Evolutionary conservation across 2,888 invertebrate species (phyloP).

Genomic region (Aquatica leii): DNA sequence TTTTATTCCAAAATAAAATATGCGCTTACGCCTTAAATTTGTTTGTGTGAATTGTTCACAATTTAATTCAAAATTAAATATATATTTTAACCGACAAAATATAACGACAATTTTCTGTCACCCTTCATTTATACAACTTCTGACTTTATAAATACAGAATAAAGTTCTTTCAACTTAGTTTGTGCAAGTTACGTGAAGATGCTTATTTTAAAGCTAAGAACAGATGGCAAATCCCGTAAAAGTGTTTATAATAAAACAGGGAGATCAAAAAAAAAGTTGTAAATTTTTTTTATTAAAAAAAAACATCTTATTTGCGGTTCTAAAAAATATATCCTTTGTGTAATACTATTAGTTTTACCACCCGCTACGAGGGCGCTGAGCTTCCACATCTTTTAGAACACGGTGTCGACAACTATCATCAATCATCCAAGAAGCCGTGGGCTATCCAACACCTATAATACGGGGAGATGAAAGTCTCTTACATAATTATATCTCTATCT

Average conservation of each 20-base stretch:
- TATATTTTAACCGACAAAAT: conserved; percentile 6
- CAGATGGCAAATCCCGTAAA: conserved; percentile 49
- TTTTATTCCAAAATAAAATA: conserved; percentile 42
- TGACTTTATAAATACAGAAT: conserved; percentile 55
- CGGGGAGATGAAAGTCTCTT: conserved; percentile 29
- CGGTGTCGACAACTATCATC: conserved; percentile 60
- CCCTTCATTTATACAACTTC: conserved; percentile 48
- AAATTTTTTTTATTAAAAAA: background rate
- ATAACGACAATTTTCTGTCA: conserved; percentile 44
- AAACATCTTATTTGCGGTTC: conserved; percentile 2
- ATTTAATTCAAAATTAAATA: background rate
- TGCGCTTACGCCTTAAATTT: too few relatives aligned
- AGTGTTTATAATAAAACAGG: conserved; percentile 44
- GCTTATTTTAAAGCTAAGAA: conserved; percentile 54
- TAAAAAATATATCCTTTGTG: conserved; percentile 37
- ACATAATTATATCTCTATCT: conserved; percentile 34
- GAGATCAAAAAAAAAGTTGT: conserved; percentile 18
- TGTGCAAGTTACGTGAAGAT: conserved; percentile 50
- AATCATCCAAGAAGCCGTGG: conserved; percentile 57
- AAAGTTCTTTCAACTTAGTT: conserved; percentile 50
- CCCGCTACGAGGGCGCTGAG: conserved; percentile 54
- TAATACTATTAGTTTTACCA: conserved; percentile 58
- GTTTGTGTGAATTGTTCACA: conserved; percentile 15
- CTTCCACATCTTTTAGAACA: conserved; percentile 58
- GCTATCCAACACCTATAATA: conserved; percentile 52